Evolutionary conservation across 1,140 invertebrate species (phyloP).

Genomic region (Drosophila ananassae): DNA sequence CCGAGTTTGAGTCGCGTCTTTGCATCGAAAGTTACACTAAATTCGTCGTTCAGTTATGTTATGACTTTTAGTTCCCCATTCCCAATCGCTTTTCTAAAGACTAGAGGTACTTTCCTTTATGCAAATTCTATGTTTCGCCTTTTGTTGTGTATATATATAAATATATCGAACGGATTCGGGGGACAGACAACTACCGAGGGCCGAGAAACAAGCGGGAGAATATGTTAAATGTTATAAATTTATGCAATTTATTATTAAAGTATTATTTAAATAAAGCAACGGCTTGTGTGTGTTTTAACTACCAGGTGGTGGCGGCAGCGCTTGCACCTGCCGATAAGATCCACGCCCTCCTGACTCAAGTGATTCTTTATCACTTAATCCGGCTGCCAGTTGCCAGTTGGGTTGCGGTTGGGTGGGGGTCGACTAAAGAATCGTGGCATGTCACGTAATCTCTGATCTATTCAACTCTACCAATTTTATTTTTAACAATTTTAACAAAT

Average conservation of each 20-base stretch:
- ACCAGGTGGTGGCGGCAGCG: slow-evolving; percentile 1
- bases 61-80: slow-evolving; percentile 14
- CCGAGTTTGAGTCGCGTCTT: slow-evolving; percentile 24
- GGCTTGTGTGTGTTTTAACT: slow-evolving; percentile 42
- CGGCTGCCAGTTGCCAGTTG: slow-evolving; percentile 23
- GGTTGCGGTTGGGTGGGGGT: neutral
- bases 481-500: neutral
- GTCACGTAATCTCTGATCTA: neutral
- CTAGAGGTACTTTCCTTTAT: slow-evolving; percentile 30
- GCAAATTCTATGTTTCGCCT: slow-evolving; percentile 56
- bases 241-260: slow-evolving; percentile 83
- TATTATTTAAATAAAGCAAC: slow-evolving; percentile 81
- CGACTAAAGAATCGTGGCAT: slow-evolving; percentile 2
- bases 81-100: slow-evolving; percentile 5
- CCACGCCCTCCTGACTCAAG: slow-evolving; percentile 21
- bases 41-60: slow-evolving; percentile 10
- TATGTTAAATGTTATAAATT: slow-evolving; percentile 83
- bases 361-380: slow-evolving; percentile 50
- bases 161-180: slow-evolving; percentile 32
- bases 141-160: slow-evolving; percentile 58
- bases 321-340: slow-evolving; percentile 37
- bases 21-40: slow-evolving; percentile 21
- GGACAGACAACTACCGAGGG: slow-evolving; percentile 6
- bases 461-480: neutral
- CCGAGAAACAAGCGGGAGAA: slow-evolving; percentile 50